Base-by-base conservation (phyloP, 2,888 invertebrate species). In the Silvanus unidentatus region DNA sequence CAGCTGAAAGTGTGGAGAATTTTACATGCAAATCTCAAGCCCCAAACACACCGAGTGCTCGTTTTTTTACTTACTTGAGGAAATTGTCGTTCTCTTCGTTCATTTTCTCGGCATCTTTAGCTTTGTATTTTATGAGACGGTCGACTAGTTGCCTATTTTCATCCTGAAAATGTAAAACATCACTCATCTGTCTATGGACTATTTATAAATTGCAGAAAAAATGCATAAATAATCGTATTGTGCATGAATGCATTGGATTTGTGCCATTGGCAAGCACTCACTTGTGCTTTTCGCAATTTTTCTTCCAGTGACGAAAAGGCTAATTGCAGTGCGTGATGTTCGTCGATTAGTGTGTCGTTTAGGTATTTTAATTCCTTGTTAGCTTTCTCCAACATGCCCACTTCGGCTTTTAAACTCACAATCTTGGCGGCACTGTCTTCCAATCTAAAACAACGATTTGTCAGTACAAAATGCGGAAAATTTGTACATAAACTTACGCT, bases 41-140 rank as follows among this genome's bases (percentile, higher is more conserved):
- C n/a, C n/a, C n/a, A n/a, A n/a, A n/a, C n/a, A n/a, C n/a, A n/a
- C n/a, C n/a, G n/a, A n/a, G n/a, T n/a, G n/a, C n/a, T n/a, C n/a
- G n/a, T n/a, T n/a, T 32, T n/a, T 32, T 32, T 37, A 75, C 84
- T 82, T 79, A 92, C 91, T 86, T 90, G 58, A 91, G 73, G 69
- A 90, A 88, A 68, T 86, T 86, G 71, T 97, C 97, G 75, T 97
- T 97, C 73, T 97, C 95, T 74, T 91, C 90, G 67, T 98, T 98
- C 81, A 98, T 82, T 72, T 87, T 87, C 64, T 97, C 96, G 1
- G 96, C 97, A 77, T 95, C 95, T 73, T 88, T 87, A 40, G 89
- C 84, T 74, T 98, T 97, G 68, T 91, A 87, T 57, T 87, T 87
- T 71, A 96, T 90, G 60, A 95, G 79, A 58, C 93, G 79, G 54